Evolutionary conservation across 2,113 vertebrate genomes (phyloP).

Genomic region (Spheniscus mendiculus): DNA sequence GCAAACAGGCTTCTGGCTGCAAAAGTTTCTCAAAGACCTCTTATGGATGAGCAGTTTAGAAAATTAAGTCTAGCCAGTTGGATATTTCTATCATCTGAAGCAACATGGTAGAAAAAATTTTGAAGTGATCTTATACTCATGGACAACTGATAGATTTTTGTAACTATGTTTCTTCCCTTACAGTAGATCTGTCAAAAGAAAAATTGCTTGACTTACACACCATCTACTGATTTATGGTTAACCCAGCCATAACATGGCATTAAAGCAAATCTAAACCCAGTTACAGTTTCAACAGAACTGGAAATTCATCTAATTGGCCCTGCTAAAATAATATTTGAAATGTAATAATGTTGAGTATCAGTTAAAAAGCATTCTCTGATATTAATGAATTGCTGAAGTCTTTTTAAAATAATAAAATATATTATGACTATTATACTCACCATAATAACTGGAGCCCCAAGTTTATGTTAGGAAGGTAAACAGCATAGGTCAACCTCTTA

Average conservation of each 20-base stretch:
- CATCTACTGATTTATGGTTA: not conserved
- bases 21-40: not conserved
- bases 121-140: not conserved
- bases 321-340: constrained; percentile 19
- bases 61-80: not conserved
- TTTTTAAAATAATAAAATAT: not conserved
- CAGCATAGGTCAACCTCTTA: not conserved
- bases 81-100: not conserved
- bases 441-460: not conserved
- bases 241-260: not conserved
- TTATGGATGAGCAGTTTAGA: not conserved
- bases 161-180: not conserved
- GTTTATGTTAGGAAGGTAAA: not conserved
- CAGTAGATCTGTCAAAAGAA: not conserved
- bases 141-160: not conserved
- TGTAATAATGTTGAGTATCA: not conserved
- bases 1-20: not conserved
- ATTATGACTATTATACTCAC: not conserved
- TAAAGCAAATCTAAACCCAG: constrained; percentile 13
- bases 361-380: not conserved
- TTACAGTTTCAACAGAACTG: not conserved
- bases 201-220: not conserved
- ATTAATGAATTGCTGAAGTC: not conserved
- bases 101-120: not conserved
- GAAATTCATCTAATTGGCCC: not conserved